phyloP scores from a whole-genome alignment of 30 jellyfish, hydroid and myxozoan species.

The Thelohanellus kitauei region DNA sequence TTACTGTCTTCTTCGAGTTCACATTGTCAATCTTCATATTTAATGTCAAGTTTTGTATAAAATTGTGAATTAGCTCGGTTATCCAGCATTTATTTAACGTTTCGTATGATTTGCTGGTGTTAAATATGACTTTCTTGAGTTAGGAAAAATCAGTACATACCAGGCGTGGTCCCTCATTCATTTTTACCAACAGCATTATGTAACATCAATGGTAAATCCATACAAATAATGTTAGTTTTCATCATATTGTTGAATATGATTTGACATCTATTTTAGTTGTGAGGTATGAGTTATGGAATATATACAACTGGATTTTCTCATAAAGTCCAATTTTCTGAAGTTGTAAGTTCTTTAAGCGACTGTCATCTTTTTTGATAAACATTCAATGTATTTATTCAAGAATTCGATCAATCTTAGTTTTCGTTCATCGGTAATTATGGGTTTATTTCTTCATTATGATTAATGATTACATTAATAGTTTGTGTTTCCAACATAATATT shows the following conservation, averaged over 20 bases:
- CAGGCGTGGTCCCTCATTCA: conserved; percentile 9
- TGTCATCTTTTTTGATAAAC: too few species aligned
- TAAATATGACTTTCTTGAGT: conserved; percentile 12
- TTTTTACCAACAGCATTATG: conserved; percentile 15
- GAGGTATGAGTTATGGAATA: conserved; percentile 12
- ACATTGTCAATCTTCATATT: conserved; percentile 14
- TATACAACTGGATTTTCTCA: conserved; percentile 6
- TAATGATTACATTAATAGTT: too few species aligned
- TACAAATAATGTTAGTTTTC: conserved; percentile 1
- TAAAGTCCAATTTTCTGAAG: conserved; percentile 5
- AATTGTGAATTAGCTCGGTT: conserved; percentile 6
- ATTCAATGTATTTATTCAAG: too few species aligned
- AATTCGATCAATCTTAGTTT: too few species aligned
- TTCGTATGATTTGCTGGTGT: conserved; percentile 13
- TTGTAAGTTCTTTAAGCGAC: conserved; percentile 2
- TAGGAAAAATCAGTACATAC: conserved; percentile 16
- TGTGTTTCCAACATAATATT: too few species aligned
- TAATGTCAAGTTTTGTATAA: conserved; percentile 13
- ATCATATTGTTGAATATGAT: conserved; percentile 7
- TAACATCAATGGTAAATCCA: too few species aligned
- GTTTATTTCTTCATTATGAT: too few species aligned
- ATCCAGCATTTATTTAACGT: conserved; percentile 11
- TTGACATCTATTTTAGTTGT: background rate
- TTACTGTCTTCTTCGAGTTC: conserved; percentile 1
- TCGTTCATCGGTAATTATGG: too few species aligned